Conservation (phyloP, 2,888 invertebrate species). For the Sphinx pinastri region DNA sequence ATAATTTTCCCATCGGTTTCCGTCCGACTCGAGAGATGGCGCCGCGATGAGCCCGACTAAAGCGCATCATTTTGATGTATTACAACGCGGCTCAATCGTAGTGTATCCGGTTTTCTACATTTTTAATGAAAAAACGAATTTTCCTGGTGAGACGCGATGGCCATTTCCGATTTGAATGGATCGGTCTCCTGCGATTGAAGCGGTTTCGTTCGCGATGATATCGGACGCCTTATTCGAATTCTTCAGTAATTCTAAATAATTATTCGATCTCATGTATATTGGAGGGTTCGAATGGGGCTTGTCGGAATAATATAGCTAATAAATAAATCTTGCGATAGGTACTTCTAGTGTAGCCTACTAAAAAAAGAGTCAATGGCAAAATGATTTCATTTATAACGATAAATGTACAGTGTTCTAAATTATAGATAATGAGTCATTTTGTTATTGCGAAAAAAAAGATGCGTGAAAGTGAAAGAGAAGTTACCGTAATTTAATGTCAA, state of each 20-base stretch:
- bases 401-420: slow-evolving; percentile 39
- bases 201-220: background rate
- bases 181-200: background rate
- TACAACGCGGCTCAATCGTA: background rate
- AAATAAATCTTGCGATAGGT: slow-evolving; percentile 10
- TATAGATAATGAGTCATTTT: slow-evolving; percentile 24
- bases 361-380: slow-evolving; percentile 31
- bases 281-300: slow-evolving; percentile 48
- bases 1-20: background rate
- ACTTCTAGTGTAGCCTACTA: slow-evolving; percentile 10
- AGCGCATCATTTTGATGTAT: background rate
- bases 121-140: background rate
- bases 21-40: slow-evolving; percentile 19
- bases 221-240: background rate
- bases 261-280: slow-evolving; percentile 60
- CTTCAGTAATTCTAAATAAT: slow-evolving; percentile 38
- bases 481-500: slow-evolving; percentile 47
- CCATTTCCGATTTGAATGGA: background rate
- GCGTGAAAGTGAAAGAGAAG: slow-evolving; percentile 33
- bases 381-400: slow-evolving; percentile 43
- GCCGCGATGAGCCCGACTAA: background rate
- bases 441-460: slow-evolving; percentile 28
- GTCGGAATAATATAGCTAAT: slow-evolving; percentile 10
- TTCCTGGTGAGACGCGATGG: background rate
- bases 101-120: background rate